Percentiles rank a stretch among this genome's conserved stretches.
Conservation (phyloP, 2,797 vertebrate species). For the Phalanger gymnotis region DNA sequence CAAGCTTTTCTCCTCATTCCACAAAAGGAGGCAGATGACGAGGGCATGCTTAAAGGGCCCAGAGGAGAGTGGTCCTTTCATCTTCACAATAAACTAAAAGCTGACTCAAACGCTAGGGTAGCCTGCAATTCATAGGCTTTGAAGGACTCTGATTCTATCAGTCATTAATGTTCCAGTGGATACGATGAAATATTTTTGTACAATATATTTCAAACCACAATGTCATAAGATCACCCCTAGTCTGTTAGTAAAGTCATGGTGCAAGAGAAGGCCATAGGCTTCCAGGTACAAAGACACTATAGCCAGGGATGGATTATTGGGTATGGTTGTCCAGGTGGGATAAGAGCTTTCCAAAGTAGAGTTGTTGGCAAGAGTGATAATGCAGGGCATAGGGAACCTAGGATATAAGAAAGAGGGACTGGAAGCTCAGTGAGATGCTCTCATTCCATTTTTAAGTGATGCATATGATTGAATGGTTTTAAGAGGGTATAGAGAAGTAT, state of each 20-base stretch:
- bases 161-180: background rate
- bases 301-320: background rate
- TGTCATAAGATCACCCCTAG: slow-evolving; percentile 25
- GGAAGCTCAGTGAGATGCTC: background rate
- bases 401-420: background rate
- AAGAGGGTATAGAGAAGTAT: no score
- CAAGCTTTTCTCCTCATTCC: slow-evolving; percentile 39
- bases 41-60: slow-evolving; percentile 51
- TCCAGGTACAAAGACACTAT: background rate
- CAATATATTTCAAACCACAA: slow-evolving; percentile 34
- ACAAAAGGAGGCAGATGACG: slow-evolving; percentile 62
- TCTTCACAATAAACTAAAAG: slow-evolving; percentile 56
- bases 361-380: background rate
- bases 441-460: slow-evolving; percentile 3
- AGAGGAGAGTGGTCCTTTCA: slow-evolving; percentile 57
- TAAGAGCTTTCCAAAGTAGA: background rate
- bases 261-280: slow-evolving; percentile 13
- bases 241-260: background rate
- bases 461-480: background rate
- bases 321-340: background rate
- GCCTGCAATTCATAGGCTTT: slow-evolving; percentile 26
- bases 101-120: slow-evolving; percentile 51
- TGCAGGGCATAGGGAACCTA: background rate
- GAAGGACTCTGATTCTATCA: slow-evolving; percentile 50
- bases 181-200: background rate